phyloP scores from a whole-genome alignment of 2,888 invertebrate genomes.

The Drosophila kokeensis region DNA sequence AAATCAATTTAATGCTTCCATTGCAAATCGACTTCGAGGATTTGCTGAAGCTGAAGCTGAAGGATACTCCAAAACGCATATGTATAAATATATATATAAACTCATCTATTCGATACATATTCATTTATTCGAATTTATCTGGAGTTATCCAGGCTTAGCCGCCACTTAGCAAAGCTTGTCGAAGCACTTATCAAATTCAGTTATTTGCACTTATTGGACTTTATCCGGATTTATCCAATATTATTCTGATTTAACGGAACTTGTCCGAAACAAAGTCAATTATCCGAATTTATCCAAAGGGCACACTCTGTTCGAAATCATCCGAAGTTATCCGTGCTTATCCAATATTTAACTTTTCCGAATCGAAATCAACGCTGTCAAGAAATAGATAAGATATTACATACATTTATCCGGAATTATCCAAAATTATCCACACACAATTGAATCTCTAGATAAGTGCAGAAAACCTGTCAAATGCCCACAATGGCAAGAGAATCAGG shows the following conservation, averaged over 20 bases:
- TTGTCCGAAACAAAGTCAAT: neutral
- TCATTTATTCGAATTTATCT: neutral
- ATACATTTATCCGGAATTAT: neutral
- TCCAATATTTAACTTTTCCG: neutral
- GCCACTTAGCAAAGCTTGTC: neutral
- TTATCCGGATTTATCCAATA: conserved; percentile 4
- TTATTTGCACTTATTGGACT: neutral
- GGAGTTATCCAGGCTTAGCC: conserved; percentile 5
- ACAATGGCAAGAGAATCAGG: conserved; percentile 8
- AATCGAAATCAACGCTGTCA: neutral
- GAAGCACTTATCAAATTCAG: too few relatives aligned
- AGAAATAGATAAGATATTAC: neutral
- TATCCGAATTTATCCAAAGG: neutral
- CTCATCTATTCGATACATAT: neutral
- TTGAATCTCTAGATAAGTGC: neutral
- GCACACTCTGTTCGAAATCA: neutral
- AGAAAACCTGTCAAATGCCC: neutral
- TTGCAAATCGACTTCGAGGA: neutral
- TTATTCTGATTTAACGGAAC: neutral
- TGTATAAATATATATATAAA: neutral
- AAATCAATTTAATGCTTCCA: conserved; percentile 26
- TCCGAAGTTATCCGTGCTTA: neutral
- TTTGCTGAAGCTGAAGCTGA: neutral
- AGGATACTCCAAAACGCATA: neutral
- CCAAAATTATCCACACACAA: neutral